These are phyloP conservation scores for Herminia tarsipennalis DNA, from an alignment of 2,888 invertebrate genomes.

Conservation along the genomic window DNA sequence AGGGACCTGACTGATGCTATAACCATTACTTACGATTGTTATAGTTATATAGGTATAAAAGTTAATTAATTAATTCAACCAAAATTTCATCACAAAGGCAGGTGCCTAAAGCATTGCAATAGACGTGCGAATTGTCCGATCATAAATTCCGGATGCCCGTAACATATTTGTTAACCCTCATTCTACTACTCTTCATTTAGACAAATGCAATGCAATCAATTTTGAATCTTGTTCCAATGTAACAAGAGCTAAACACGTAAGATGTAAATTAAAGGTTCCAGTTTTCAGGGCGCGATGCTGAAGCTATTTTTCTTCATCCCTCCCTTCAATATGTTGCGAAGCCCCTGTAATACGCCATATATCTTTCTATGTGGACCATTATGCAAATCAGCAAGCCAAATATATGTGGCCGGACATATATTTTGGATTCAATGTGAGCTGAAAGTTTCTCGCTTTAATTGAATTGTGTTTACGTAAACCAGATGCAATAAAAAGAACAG, in stretches of 20 bases:
- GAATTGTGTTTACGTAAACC: slow-evolving; percentile 25
- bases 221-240: slow-evolving; percentile 32
- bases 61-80: background rate
- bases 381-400: slow-evolving; percentile 66
- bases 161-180: slow-evolving; percentile 46
- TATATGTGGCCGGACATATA: slow-evolving; percentile 51
- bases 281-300: slow-evolving; percentile 65
- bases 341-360: slow-evolving; percentile 65
- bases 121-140: slow-evolving; percentile 34
- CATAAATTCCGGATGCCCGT: slow-evolving; percentile 39
- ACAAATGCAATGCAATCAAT: slow-evolving; percentile 24
- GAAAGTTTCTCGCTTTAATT: slow-evolving; percentile 33
- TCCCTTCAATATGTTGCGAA: slow-evolving; percentile 77
- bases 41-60: too few relatives aligned
- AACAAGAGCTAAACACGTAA: slow-evolving; percentile 32
- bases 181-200: slow-evolving; percentile 38
- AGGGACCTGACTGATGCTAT: too few relatives aligned
- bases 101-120: slow-evolving; percentile 29
- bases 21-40: too few relatives aligned
- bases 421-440: slow-evolving; percentile 28
- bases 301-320: slow-evolving; percentile 72
- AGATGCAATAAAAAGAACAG: too few relatives aligned
- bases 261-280: slow-evolving; percentile 62
- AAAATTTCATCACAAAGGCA: slow-evolving; percentile 20
- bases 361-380: slow-evolving; percentile 70